Base-by-base conservation (phyloP, 1,140 invertebrate genomes). In the Leptoteleia sp. region DNA sequence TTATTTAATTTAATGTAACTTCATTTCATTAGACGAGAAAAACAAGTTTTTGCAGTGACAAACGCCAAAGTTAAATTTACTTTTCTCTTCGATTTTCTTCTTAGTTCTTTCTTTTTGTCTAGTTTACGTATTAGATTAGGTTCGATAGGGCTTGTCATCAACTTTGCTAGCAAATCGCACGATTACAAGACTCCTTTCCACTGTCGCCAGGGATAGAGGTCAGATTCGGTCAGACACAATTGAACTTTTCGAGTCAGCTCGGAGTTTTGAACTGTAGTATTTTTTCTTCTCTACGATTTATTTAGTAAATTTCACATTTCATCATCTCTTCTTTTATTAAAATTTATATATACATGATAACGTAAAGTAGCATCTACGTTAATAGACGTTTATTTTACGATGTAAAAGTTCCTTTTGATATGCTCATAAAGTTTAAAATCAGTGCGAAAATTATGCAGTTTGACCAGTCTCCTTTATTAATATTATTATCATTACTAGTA, bases 191-290 rank as follows among this genome's bases (percentile, higher is more conserved):
- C 12, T 37, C 22, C 15, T 50, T 59, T 59, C 4, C 52, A 37
- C 37, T 13, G 4, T 12, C 27, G 19, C 54, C 9, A 54, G 47
- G 68, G 57, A 55, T 43, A 72, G 16, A 62, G 57, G 48, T 62
- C 68, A 45, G 55, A 55, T 72, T 62, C 57, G 57, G 68, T 72
- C 68, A 72, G 57, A 62, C 68, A 12, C n/a, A 50, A 33, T 57
- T 25, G 12, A 42, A 64, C 31, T 11, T n/a, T 61, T 6, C 6
- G 6, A 25, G 3, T 15, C 25, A 54, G n/a, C 16, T 45, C 35
- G 11, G n/a, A n/a, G n/a, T n/a, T n/a, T n/a, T n/a, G n/a, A n/a
- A n/a, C n/a, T n/a, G n/a, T n/a, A n/a, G n/a, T n/a, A n/a, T 16
- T 45, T 12, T 42, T 57, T 59, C 3, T 42, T 57, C 42, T 11